Evolutionary conservation across 2,797 vertebrate species (phyloP).

Genomic region (Sebastes aleutianus): DNA sequence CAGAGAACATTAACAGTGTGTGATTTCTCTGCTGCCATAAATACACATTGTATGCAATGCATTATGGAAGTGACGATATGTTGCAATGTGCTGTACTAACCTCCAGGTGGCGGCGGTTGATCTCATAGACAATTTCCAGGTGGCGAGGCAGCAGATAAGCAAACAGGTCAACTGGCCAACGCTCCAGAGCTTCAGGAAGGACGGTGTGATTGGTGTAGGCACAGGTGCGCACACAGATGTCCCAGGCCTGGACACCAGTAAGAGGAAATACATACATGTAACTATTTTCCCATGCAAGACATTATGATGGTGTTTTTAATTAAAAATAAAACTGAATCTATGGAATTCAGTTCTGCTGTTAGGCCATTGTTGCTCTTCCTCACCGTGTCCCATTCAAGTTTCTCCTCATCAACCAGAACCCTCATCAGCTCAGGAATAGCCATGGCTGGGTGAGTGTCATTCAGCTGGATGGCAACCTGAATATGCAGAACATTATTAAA

Average conservation of each 20-base stretch:
- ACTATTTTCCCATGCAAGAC: not conserved
- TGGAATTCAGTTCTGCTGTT: not conserved
- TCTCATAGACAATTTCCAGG: conserved; percentile 93
- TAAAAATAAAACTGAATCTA: not conserved
- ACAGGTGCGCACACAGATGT: conserved; percentile 90
- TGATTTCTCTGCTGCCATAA: not conserved
- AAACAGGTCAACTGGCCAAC: conserved; percentile 95
- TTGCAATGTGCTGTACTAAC: conserved; percentile 76
- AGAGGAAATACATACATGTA: not conserved
- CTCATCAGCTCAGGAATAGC: conserved; percentile 97
- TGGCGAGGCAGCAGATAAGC: conserved; percentile 93
- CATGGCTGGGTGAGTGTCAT: conserved; percentile 96
- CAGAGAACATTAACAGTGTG: not conserved
- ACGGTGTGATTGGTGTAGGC: conserved; percentile 99
- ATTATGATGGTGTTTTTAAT: not conserved
- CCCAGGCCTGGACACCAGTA: conserved; percentile 87
- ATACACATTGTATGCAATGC: not conserved
- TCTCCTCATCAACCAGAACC: conserved; percentile 93
- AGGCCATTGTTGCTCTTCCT: conserved; percentile 27
- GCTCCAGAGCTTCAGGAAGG: conserved; percentile 95
- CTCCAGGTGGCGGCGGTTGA: conserved; percentile 94
- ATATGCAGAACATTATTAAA: conserved; percentile 25
- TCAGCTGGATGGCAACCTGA: conserved; percentile 98
- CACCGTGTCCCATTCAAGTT: conserved; percentile 90
- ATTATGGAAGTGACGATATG: not conserved